These are phyloP conservation scores for Drosophila miranda DNA, from an alignment of 1,140 invertebrate genomes.

Conservation along the genomic window DNA sequence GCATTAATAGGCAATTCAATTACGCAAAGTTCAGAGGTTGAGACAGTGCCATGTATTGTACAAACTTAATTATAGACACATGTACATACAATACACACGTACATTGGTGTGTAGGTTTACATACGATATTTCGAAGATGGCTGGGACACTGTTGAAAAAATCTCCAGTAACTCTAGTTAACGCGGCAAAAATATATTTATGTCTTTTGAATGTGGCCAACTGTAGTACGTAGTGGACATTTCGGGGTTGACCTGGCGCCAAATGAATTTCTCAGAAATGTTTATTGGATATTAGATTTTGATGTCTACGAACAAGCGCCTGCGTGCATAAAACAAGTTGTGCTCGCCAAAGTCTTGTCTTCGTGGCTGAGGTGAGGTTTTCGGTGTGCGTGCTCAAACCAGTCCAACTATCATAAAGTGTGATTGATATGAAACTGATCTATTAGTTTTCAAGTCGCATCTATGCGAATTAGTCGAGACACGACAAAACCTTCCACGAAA, in stretches of 20 bases:
- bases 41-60: constrained; percentile 20
- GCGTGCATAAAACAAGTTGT: constrained; percentile 34
- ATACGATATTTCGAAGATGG: too few relatives aligned
- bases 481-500: constrained; percentile 26
- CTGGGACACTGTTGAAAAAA: constrained; percentile 4
- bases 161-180: constrained; percentile 50
- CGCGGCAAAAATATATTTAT: constrained; percentile 44
- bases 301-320: constrained; percentile 6
- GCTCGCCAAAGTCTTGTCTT: constrained; percentile 6
- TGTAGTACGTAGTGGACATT: constrained; percentile 11
- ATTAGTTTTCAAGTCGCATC: constrained; percentile 59
- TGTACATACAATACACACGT: background rate
- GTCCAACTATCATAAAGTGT: constrained; percentile 54
- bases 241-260: constrained; percentile 42
- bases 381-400: constrained; percentile 48
- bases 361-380: constrained; percentile 10
- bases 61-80: too few relatives aligned
- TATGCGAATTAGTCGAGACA: constrained; percentile 60
- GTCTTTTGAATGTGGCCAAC: constrained; percentile 34
- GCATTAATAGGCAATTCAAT: constrained; percentile 31
- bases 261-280: constrained; percentile 60
- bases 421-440: constrained; percentile 75
- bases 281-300: constrained; percentile 47
- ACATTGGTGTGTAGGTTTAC: too few relatives aligned
- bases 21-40: constrained; percentile 56